Evolutionary conservation across 1,140 invertebrate species (phyloP).

Genomic region (Lepidurus arcticus): DNA sequence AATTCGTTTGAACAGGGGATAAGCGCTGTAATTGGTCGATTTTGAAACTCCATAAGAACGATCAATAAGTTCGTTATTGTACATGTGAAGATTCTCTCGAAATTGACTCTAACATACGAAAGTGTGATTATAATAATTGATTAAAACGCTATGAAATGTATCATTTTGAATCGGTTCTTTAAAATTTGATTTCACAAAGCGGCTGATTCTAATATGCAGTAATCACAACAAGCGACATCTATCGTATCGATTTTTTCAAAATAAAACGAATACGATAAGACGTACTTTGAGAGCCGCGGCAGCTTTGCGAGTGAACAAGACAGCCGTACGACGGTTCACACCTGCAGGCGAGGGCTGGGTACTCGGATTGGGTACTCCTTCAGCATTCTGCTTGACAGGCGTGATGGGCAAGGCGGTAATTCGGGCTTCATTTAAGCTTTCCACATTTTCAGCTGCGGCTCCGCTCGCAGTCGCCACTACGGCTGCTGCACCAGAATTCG

Average conservation of each 20-base stretch:
- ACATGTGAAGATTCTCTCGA: no score
- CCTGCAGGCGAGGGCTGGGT: slow-evolving; percentile 47
- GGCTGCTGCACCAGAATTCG: not conserved
- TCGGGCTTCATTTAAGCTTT: slow-evolving; percentile 6
- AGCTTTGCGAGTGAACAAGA: slow-evolving; percentile 71
- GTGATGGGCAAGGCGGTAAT: slow-evolving; percentile 23
- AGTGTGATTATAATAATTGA: no score
- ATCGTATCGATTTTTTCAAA: not conserved
- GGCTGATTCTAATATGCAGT: not conserved
- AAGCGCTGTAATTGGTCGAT: no score
- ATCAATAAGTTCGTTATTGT: no score
- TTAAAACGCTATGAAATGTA: no score
- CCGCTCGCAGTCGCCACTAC: not conserved
- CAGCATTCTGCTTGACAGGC: slow-evolving; percentile 25
- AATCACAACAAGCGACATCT: not conserved
- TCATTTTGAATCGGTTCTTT: no score
- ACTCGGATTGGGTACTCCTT: slow-evolving; percentile 36
- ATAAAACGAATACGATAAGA: not conserved
- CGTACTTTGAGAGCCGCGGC: slow-evolving; percentile 44
- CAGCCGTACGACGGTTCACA: slow-evolving; percentile 75
- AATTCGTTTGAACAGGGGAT: no score
- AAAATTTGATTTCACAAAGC: no score
- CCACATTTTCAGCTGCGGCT: not conserved
- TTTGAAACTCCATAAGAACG: no score
- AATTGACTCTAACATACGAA: no score